phyloP scores from a whole-genome alignment of 1,140 invertebrate species.

The Drosophila tsacasi region DNA sequence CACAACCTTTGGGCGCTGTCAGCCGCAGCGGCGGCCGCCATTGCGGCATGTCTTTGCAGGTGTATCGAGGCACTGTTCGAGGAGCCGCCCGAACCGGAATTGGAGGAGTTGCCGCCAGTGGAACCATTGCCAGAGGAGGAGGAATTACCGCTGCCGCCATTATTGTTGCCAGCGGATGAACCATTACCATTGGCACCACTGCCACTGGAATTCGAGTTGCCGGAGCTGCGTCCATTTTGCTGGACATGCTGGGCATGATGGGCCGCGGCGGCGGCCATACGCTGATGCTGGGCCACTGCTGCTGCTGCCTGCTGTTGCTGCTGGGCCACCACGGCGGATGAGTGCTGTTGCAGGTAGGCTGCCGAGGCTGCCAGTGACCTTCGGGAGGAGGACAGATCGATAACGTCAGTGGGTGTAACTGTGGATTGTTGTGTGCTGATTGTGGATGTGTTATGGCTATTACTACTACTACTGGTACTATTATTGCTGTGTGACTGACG shows the following conservation, averaged over 20 bases:
- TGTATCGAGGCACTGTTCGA: conserved; percentile 80
- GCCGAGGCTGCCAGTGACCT: conserved; percentile 82
- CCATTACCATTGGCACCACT: background rate
- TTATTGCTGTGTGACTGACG: conserved; percentile 68
- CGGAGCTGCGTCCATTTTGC: conserved; percentile 61
- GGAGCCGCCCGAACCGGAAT: conserved; percentile 25
- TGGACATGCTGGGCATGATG: conserved; percentile 72
- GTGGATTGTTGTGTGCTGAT: conserved; percentile 41
- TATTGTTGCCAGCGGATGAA: background rate
- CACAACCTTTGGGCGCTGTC: conserved; percentile 65
- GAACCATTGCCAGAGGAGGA: conserved; percentile 37
- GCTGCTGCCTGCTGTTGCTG: conserved; percentile 57
- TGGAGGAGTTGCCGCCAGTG: conserved; percentile 59
- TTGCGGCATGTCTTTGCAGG: conserved; percentile 82
- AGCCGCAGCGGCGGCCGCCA: conserved; percentile 68
- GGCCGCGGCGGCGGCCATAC: conserved; percentile 47
- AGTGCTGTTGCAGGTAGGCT: conserved; percentile 74
- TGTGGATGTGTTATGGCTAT: conserved; percentile 46
- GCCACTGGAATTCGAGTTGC: conserved; percentile 30
- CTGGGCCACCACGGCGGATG: conserved; percentile 52
- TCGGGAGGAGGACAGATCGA: conserved; percentile 85
- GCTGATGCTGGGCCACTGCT: conserved; percentile 63
- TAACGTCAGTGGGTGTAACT: conserved; percentile 81
- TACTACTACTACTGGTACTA: conserved; percentile 25
- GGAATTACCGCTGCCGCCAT: background rate